These are phyloP conservation scores for Acholoe squamosa DNA, from an alignment of 2,888 invertebrate species.

Conservation along the genomic window DNA sequence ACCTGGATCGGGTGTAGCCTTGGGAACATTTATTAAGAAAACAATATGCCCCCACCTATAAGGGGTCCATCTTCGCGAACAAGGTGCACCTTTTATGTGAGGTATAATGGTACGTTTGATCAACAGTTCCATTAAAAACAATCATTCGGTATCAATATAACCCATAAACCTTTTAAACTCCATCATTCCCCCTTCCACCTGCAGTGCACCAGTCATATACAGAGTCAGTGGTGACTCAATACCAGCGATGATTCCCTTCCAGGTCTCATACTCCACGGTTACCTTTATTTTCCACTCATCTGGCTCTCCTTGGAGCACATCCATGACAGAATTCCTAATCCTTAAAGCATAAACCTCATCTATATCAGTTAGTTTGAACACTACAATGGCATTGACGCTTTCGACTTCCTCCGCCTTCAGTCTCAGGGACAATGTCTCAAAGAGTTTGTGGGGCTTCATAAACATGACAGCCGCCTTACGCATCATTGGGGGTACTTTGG, in stretches of 20 bases:
- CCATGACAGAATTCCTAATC: slow-evolving; percentile 73
- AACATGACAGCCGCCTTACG: neutral
- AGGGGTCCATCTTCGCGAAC: no score
- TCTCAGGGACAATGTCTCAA: slow-evolving; percentile 71
- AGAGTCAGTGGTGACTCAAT: slow-evolving; percentile 68
- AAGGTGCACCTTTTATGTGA: no score
- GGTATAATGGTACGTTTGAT: no score
- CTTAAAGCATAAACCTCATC: slow-evolving; percentile 70
- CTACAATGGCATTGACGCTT: slow-evolving; percentile 63
- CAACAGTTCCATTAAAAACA: no score
- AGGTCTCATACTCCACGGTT: slow-evolving; percentile 68
- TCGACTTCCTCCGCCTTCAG: slow-evolving; percentile 72
- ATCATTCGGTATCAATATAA: slow-evolving; percentile 72
- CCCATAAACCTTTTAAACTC: slow-evolving; percentile 73
- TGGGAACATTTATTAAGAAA: no score
- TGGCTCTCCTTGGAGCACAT: slow-evolving; percentile 60
- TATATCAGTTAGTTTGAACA: slow-evolving; percentile 71
- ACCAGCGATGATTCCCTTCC: slow-evolving; percentile 72
- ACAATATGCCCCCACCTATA: no score
- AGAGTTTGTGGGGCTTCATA: slow-evolving; percentile 47
- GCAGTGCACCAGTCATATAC: slow-evolving; percentile 72
- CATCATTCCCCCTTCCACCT: slow-evolving; percentile 73
- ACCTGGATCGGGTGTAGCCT: no score
- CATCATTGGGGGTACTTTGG: neutral
- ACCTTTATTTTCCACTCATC: slow-evolving; percentile 70